A percentile compares a stretch with the other conserved stretches of the same genome.
Evolutionary conservation across 2,888 invertebrate species (phyloP).

Genomic region (Drosophila rubida): DNA sequence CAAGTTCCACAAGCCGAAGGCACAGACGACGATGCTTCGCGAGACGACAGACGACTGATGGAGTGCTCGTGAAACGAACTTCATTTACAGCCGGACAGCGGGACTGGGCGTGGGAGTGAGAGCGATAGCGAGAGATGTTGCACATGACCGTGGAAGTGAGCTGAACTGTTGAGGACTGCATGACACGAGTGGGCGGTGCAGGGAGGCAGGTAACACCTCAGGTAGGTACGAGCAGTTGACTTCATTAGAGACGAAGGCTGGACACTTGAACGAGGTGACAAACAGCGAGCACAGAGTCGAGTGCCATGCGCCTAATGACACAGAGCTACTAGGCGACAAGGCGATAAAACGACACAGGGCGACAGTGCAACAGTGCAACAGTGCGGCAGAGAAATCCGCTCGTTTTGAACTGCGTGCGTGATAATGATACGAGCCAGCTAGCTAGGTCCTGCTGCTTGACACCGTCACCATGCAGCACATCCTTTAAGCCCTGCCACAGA

Average conservation of each 20-base stretch:
- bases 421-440: constrained; percentile 67
- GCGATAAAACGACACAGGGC: background rate
- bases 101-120: constrained; percentile 10
- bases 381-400: background rate
- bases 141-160: constrained; percentile 45
- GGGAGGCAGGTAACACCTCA: constrained; percentile 38
- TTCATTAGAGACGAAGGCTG: constrained; percentile 68
- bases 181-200: constrained; percentile 5
- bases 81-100: constrained; percentile 31
- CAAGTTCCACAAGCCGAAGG: constrained; percentile 51
- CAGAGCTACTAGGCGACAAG: constrained; percentile 21
- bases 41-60: constrained; percentile 26
- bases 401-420: constrained; percentile 46
- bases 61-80: constrained; percentile 40
- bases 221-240: constrained; percentile 63
- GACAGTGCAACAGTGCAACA: too few relatives aligned
- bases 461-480: constrained; percentile 51
- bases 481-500: constrained; percentile 50
- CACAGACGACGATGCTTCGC: constrained; percentile 25
- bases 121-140: constrained; percentile 19
- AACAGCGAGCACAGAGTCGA: constrained; percentile 50
- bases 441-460: constrained; percentile 39
- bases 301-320: constrained; percentile 72
- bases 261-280: constrained; percentile 71
- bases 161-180: constrained; percentile 25